Evolutionary conservation across 2,888 invertebrate genomes (phyloP), one percentile per base, ranked within the genome.

Genomic region (Unio pictorum): DNA sequence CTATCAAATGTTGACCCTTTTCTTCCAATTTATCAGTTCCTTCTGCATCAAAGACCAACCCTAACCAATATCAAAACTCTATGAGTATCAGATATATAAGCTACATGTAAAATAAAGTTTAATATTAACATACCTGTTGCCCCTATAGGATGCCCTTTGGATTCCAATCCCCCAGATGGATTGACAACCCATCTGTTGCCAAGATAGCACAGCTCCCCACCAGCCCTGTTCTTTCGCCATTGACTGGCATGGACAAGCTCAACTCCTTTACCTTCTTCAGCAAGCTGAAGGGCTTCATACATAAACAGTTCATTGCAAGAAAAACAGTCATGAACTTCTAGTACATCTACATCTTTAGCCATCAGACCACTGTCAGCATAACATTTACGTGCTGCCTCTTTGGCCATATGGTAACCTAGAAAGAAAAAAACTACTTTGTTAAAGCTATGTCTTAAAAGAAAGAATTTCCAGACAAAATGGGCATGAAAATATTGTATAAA

Each of bases 131-230:
- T 89, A 86, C 96, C 98, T 15, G 98, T 98, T 0, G 98, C 98
- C 64, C 98, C 99, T 72, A 99, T 92, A 20, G 98, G 98, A 93
- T 99, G 99, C 0, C 98, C 98, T 91, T 99, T 99, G 0, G 98
- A 98, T 79, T 99, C 98, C 63, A 99, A 92, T 11, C 99, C 99
- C 64, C 98, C 99, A 85, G 98, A 98, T 0, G 99, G 99, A 91
- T 99, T 99, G n/a, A 99, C 93, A 5, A 99, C 99, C 89, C 95
- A 97, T 89, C 95, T 95, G 54, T 99, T 99, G 81, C 91, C 91
- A 58, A 89, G 76, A 45, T 88, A 87, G 87, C 98, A 98, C 18
- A 98, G 91, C 63, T 98, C 97, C 57, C 87, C 86, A n/a, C 86
- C 86, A 56, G 73, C 58, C 15, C 62, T 74, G 68, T 85, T 87